These are phyloP conservation scores for Melanchra persicariae DNA, from an alignment of 2,888 invertebrate genomes.

Conservation along the genomic window DNA sequence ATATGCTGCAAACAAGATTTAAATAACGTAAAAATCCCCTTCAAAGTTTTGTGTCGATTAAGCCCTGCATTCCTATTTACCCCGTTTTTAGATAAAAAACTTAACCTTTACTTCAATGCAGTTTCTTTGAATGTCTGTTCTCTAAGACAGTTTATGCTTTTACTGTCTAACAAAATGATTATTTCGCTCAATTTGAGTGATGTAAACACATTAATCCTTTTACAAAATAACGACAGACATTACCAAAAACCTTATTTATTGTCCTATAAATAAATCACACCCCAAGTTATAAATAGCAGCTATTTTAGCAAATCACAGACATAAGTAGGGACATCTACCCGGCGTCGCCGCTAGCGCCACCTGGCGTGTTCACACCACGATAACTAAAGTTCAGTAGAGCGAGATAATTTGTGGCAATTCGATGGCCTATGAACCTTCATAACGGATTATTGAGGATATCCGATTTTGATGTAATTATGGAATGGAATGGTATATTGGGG, in stretches of 20 bases:
- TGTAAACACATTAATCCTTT: not conserved
- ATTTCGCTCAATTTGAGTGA: not conserved
- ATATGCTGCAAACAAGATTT: no score
- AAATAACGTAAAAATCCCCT: no score
- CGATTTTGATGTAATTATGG: slow-evolving; percentile 12
- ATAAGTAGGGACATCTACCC: slow-evolving; percentile 12
- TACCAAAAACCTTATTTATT: slow-evolving; percentile 13
- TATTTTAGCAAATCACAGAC: slow-evolving; percentile 44
- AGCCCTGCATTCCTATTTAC: no score
- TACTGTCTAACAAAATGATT: not conserved
- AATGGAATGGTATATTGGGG: slow-evolving; percentile 4
- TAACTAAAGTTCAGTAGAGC: slow-evolving; percentile 34
- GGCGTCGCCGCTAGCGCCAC: slow-evolving; percentile 31
- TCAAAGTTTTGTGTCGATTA: no score
- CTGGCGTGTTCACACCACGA: slow-evolving; percentile 53
- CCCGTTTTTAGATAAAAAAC: no score
- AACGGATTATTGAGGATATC: slow-evolving; percentile 16
- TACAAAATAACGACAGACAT: not conserved
- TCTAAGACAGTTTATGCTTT: not conserved
- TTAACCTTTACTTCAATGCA: no score
- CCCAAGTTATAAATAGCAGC: slow-evolving; percentile 18
- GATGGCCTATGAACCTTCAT: slow-evolving; percentile 10
- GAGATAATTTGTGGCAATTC: slow-evolving; percentile 51
- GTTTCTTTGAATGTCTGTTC: no score
- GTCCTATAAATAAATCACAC: slow-evolving; percentile 17